phyloP scores from a whole-genome alignment of 2,888 invertebrate species.

The Oscheius myriophilus region DNA sequence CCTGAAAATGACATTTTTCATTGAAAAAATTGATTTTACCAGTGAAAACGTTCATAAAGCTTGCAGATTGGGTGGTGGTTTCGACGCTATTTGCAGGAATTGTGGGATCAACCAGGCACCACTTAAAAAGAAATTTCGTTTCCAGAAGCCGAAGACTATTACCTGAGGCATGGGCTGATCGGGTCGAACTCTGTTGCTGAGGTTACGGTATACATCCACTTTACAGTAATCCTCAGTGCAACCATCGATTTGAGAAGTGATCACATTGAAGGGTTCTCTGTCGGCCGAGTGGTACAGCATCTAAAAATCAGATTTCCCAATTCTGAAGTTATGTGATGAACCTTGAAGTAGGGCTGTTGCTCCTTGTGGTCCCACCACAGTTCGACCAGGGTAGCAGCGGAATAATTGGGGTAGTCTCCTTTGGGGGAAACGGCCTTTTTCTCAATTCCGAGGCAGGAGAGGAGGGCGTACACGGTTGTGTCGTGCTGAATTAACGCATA shows the following conservation, averaged over 20 bases:
- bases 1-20: too few species aligned
- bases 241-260: conserved; percentile 41
- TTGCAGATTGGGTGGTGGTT: too few species aligned
- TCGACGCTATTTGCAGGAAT: too few species aligned
- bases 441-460: conserved; percentile 49
- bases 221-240: conserved; percentile 40
- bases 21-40: too few species aligned
- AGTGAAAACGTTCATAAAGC: too few species aligned
- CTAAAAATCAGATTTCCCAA: conserved; percentile 31
- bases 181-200: conserved; percentile 31
- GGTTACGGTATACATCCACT: conserved; percentile 31
- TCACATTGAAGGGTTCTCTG: conserved; percentile 27
- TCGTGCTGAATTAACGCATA: conserved; percentile 51
- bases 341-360: conserved; percentile 45
- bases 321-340: background rate
- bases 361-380: conserved; percentile 39
- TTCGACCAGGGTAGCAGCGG: conserved; percentile 51
- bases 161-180: conserved; percentile 7
- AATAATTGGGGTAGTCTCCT: conserved; percentile 50
- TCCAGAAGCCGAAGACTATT: too few species aligned
- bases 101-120: too few species aligned
- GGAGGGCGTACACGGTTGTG: conserved; percentile 53
- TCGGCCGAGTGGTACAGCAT: conserved; percentile 46
- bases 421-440: conserved; percentile 34
- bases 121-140: too few species aligned